Evolutionary conservation across 2,797 vertebrate genomes (phyloP), one percentile per base, ranked within the genome.

Genomic region (Cynodonichthys magdalenae): DNA sequence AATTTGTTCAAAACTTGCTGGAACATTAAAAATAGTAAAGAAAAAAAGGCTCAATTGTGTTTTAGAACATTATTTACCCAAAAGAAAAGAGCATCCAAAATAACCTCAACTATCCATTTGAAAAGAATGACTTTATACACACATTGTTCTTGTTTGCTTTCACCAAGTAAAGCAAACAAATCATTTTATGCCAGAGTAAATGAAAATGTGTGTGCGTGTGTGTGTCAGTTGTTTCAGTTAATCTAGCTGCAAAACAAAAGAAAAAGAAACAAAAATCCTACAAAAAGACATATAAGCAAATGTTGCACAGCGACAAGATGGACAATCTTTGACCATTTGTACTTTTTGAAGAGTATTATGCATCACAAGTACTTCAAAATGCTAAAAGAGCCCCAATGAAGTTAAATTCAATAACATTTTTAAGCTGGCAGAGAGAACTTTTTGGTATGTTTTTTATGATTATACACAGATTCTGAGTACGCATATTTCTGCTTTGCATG

Each of bases 71-170:
- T 75, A 42, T 75, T 74, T 67, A 67, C 53, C 47, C 20, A 69
- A 56, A 34, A 24, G 15, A 66, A 52, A 52, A 50, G 62, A 58
- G n/a, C 60, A 64, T 31, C 47, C 46, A 75, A 82, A 82, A 77
- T 56, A 69, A 45, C 10, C 57, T 44, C 51, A 61, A 41, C 53
- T 34, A 1, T 51, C 46, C 61, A 74, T 57, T 28, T 45, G 49
- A 74, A 41, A 15, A 52, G 34, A 71, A 66, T 0, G 5, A 66
- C 45, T 63, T 74, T 12, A 57, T 19, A 51, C 31, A 66, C 54
- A 71, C 67, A 81, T 73, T 76, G 53, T 17, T 5, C 18, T 24
- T 69, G 53, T 84, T 73, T 79, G 34, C 47, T 57, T 66, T 68
- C 15, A 15, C 29, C 11, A 18, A 12, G 74, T 67, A 51, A 53